These are phyloP conservation scores for Galerucella nymphaeae DNA, from an alignment of 2,888 invertebrate genomes.

Conservation along the genomic window DNA sequence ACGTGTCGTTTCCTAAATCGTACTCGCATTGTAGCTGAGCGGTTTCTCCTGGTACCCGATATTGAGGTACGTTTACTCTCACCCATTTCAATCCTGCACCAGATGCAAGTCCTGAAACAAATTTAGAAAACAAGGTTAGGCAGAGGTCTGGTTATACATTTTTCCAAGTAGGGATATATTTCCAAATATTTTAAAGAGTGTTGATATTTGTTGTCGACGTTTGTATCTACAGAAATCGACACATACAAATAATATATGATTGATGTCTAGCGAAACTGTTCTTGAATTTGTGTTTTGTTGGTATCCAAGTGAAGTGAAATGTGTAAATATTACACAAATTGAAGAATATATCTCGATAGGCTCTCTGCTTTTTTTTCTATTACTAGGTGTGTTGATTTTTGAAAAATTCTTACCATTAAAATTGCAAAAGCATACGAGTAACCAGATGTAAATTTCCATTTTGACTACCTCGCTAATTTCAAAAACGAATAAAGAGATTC, in stretches of 20 bases:
- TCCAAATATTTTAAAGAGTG: too few relatives aligned
- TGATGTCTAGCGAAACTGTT: not conserved
- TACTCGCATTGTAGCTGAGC: conserved; percentile 63
- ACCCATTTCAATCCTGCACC: conserved; percentile 60
- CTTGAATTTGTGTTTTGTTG: too few relatives aligned
- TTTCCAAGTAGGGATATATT: too few relatives aligned
- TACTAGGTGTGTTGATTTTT: not conserved
- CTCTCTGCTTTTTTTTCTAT: not conserved
- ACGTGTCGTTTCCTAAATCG: conserved; percentile 68
- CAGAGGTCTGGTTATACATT: too few relatives aligned
- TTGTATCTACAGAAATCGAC: too few relatives aligned
- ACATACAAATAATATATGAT: not conserved
- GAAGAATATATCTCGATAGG: too few relatives aligned
- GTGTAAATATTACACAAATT: too few relatives aligned
- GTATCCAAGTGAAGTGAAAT: not conserved
- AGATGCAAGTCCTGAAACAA: conserved; percentile 30
- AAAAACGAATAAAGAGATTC: conserved; percentile 7
- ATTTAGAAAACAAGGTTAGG: not conserved
- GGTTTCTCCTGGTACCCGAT: conserved; percentile 61
- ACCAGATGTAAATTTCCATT: conserved; percentile 27
- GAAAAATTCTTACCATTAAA: conserved; percentile 22
- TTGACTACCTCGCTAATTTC: not conserved
- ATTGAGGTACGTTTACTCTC: conserved; percentile 62
- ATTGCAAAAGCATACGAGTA: conserved; percentile 24
- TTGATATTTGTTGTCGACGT: too few relatives aligned